Conservation (phyloP, 2,888 invertebrate species). For the Drosophila nr. perissopoda region DNA sequence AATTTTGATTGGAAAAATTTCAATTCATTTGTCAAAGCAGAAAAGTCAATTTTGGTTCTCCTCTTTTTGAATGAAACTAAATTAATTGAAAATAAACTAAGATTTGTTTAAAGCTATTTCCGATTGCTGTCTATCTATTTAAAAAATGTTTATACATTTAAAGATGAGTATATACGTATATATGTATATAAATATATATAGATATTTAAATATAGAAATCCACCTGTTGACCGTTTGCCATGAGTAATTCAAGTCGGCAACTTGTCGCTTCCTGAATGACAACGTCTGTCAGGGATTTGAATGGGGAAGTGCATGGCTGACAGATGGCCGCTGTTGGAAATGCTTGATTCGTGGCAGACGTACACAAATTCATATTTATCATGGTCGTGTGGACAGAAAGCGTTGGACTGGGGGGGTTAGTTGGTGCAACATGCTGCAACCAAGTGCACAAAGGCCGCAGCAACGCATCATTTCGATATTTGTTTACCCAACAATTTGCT, state of each 20-base stretch:
- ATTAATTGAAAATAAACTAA: neutral
- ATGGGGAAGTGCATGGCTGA: conserved; percentile 45
- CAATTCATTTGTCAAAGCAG: conserved; percentile 14
- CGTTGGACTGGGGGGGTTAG: neutral
- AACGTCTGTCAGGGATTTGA: conserved; percentile 41
- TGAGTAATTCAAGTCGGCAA: conserved; percentile 17
- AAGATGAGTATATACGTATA: accelerated
- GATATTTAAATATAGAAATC: neutral
- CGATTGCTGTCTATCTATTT: too few relatives aligned
- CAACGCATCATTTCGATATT: conserved; percentile 69
- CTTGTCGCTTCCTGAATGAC: conserved; percentile 37
- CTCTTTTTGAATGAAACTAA: neutral
- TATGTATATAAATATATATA: too few relatives aligned
- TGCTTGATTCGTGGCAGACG: conserved; percentile 28
- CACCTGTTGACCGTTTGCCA: conserved; percentile 32
- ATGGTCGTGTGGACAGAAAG: conserved; percentile 8
- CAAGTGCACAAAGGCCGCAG: conserved; percentile 47
- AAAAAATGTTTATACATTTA: too few relatives aligned
- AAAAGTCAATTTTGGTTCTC: too few relatives aligned
- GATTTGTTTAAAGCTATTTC: neutral
- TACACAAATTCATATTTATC: conserved; percentile 55
- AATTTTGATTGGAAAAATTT: neutral
- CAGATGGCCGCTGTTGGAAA: conserved; percentile 28
- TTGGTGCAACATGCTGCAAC: conserved; percentile 42
- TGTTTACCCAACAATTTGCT: conserved; percentile 71